phyloP scores from a whole-genome alignment of 2,797 vertebrate species.

The Pampus argenteus region DNA sequence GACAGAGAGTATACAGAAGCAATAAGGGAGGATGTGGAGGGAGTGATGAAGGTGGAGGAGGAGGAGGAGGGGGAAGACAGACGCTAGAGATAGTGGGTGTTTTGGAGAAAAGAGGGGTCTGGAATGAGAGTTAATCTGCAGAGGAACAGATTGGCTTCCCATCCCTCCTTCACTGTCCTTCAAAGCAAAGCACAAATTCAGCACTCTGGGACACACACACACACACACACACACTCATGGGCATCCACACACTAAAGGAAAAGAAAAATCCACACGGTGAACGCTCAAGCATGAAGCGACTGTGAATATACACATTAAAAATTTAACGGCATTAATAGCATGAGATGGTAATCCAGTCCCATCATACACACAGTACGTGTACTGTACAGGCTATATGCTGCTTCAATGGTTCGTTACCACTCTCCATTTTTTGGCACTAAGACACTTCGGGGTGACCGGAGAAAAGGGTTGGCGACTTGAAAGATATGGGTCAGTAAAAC shows the following conservation, averaged over 20 bases:
- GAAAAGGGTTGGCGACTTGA: slow-evolving; percentile 71
- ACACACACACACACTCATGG: not conserved
- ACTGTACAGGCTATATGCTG: slow-evolving; percentile 1
- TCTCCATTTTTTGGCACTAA: slow-evolving; percentile 47
- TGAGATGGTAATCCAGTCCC: slow-evolving; percentile 20
- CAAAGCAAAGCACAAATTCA: slow-evolving; percentile 74
- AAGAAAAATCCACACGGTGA: slow-evolving; percentile 20
- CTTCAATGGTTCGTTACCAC: slow-evolving; percentile 41
- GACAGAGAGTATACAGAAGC: slow-evolving; percentile 40
- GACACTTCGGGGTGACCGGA: slow-evolving; percentile 54
- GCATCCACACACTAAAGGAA: slow-evolving; percentile 18
- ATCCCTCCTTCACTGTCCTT: slow-evolving; percentile 67
- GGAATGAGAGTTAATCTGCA: slow-evolving; percentile 79
- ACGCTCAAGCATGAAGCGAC: slow-evolving; percentile 27
- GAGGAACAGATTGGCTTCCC: slow-evolving; percentile 75
- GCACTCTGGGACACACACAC: slow-evolving; percentile 50
- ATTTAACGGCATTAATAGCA: not conserved
- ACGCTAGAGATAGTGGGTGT: slow-evolving; percentile 72
- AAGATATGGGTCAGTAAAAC: slow-evolving; percentile 83
- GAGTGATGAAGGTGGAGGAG: slow-evolving; percentile 41
- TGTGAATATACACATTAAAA: slow-evolving; percentile 26
- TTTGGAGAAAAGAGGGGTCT: slow-evolving; percentile 62
- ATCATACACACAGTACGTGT: slow-evolving; percentile 9
- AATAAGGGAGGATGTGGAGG: slow-evolving; percentile 49
- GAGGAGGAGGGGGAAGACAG: slow-evolving; percentile 31